Conservation (phyloP, 2,797 vertebrate species). For the Epinephelus coioides region DNA sequence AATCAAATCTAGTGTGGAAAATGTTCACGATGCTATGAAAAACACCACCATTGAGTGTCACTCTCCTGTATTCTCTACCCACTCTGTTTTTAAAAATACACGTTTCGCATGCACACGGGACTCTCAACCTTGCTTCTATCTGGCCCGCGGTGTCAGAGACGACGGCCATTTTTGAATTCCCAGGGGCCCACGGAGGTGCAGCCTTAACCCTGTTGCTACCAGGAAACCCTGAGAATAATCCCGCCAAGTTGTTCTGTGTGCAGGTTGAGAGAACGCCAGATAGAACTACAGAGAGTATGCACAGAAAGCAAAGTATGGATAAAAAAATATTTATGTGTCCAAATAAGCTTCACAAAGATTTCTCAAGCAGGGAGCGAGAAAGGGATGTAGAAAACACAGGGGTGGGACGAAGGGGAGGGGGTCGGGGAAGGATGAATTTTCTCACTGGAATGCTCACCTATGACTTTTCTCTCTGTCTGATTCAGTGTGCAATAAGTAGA, state of each 20-base stretch:
- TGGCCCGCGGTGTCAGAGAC: conserved; percentile 64
- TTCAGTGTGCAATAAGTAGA: conserved; percentile 96
- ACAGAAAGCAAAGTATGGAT: conserved; percentile 50
- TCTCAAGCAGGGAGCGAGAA: conserved; percentile 82
- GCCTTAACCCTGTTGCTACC: conserved; percentile 86
- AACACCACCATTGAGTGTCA: conserved; percentile 66
- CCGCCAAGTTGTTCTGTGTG: conserved; percentile 56
- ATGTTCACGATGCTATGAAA: conserved; percentile 66
- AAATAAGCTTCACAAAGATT: conserved; percentile 83
- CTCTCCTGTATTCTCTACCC: conserved; percentile 64
- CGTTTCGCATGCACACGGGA: conserved; percentile 58
- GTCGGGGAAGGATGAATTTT: conserved; percentile 53
- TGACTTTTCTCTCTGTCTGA: conserved; percentile 84
- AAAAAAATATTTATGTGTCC: conserved; percentile 76
- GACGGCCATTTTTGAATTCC: conserved; percentile 73
- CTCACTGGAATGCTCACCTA: conserved; percentile 94
- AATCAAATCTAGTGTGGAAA: conserved; percentile 82
- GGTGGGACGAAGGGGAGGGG: conserved; percentile 5
- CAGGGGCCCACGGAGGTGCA: conserved; percentile 86
- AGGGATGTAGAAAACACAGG: conserved; percentile 48
- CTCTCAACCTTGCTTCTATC: conserved; percentile 33
- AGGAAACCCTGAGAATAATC: conserved; percentile 72
- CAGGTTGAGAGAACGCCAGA: conserved; percentile 48
- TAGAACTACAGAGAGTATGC: conserved; percentile 54
- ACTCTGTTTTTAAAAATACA: conserved; percentile 29